Conservation (phyloP, 2,797 vertebrate genomes). For the Peromyscus nudipes region DNA sequence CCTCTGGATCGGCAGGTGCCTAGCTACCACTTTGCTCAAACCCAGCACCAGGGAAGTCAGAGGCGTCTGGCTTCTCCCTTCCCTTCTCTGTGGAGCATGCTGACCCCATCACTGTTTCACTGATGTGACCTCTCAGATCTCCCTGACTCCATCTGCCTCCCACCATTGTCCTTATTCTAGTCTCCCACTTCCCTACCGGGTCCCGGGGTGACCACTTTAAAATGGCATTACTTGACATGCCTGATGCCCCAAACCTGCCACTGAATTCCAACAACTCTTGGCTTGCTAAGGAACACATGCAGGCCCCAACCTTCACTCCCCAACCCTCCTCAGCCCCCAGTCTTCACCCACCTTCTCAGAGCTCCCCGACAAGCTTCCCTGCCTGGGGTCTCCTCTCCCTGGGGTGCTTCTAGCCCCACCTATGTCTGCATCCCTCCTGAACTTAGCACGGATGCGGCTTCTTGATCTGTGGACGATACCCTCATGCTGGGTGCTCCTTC, state of each 20-base stretch:
- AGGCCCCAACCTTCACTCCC: neutral
- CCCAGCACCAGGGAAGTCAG: neutral
- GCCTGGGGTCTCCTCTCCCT: neutral
- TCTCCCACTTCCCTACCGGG: neutral
- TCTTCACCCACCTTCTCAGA: neutral
- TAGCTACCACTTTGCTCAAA: too few relatives aligned
- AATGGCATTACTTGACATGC: neutral
- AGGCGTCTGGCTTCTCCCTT: neutral
- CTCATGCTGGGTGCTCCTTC: neutral
- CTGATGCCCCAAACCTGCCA: neutral
- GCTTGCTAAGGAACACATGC: neutral
- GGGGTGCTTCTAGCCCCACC: too few relatives aligned
- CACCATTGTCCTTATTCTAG: neutral
- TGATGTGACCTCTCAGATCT: neutral
- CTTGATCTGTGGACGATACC: neutral
- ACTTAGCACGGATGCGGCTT: neutral
- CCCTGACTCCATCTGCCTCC: neutral
- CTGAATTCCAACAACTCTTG: neutral
- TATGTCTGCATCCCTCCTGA: neutral
- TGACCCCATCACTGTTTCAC: fast-evolving
- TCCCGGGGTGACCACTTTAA: neutral
- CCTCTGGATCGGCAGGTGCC: neutral
- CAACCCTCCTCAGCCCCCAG: neutral
- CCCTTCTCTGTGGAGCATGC: neutral
- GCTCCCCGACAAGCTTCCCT: neutral